A percentile compares a stretch with the other conserved stretches of the same genome.
Conservation (phyloP, 2,113 vertebrate genomes). For the Campylomormyrus numenius region DNA sequence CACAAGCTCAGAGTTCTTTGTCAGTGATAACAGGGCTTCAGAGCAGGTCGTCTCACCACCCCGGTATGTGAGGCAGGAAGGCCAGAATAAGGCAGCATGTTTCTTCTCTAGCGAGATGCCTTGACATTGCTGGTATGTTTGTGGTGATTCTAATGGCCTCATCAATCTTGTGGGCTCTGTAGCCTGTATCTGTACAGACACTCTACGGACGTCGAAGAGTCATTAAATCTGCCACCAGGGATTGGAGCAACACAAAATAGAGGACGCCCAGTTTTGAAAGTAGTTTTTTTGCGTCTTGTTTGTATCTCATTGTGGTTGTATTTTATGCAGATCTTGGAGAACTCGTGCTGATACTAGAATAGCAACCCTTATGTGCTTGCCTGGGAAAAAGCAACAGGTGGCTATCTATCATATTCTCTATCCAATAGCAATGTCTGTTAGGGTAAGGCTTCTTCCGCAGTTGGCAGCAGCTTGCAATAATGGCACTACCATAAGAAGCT, state of each 20-base stretch:
- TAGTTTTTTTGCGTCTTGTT: not conserved
- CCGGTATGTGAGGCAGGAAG: not conserved
- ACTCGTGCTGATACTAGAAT: not conserved
- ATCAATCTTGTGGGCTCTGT: slow-evolving; percentile 18
- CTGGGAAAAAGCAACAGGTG: not conserved
- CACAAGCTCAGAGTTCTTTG: not conserved
- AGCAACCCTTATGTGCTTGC: not conserved
- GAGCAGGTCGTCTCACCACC: not conserved
- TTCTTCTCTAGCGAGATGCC: slow-evolving; percentile 19
- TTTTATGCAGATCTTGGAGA: not conserved
- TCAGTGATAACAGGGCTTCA: not conserved
- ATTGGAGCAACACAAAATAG: not conserved
- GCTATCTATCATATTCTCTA: not conserved
- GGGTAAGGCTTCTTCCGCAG: not conserved
- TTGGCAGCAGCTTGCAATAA: not conserved
- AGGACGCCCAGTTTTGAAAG: not conserved
- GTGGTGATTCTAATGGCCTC: slow-evolving; percentile 9
- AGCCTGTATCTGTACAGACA: not conserved
- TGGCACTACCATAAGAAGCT: not conserved
- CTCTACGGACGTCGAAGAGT: not conserved
- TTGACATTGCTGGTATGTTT: slow-evolving; percentile 22
- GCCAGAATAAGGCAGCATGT: slow-evolving; percentile 3
- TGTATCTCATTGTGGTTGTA: not conserved
- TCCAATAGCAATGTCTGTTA: not conserved
- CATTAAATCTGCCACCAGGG: not conserved